These are phyloP conservation scores for Achroia grisella DNA, from an alignment of 1,140 invertebrate species.

Conservation along the genomic window DNA sequence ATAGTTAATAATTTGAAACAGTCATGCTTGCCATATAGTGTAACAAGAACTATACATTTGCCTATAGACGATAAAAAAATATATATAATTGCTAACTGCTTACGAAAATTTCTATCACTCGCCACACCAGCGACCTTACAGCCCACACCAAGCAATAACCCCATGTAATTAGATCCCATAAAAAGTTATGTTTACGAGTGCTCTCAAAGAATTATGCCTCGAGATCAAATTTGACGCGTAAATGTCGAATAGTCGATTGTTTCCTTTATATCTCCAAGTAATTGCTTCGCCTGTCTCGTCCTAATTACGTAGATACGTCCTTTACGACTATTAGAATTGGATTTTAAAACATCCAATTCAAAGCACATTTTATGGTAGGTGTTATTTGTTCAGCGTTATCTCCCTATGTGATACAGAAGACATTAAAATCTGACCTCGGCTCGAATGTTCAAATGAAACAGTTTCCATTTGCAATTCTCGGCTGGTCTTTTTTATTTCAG, in stretches of 20 bases:
- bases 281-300: constrained; percentile 2
- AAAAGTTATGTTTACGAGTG: constrained; percentile 39
- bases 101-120: neutral
- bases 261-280: constrained; percentile 6
- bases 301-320: neutral
- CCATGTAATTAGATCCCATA: constrained; percentile 43
- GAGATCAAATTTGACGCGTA: constrained; percentile 18
- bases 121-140: neutral
- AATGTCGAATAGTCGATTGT: constrained; percentile 13
- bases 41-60: too few relatives aligned
- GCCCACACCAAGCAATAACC: constrained; percentile 33
- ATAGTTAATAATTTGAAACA: too few relatives aligned
- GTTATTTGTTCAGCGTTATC: too few relatives aligned
- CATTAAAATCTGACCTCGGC: neutral
- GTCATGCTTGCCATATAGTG: too few relatives aligned
- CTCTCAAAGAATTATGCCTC: constrained; percentile 25
- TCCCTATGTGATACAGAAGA: too few relatives aligned
- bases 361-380: too few relatives aligned
- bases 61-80: too few relatives aligned
- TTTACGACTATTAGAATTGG: too few relatives aligned
- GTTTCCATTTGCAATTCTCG: too few relatives aligned
- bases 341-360: too few relatives aligned
- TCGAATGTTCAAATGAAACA: neutral
- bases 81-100: too few relatives aligned
- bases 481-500: too few relatives aligned